Conservation (phyloP, 2,113 vertebrate species). For the Gorsachius goisagi region DNA sequence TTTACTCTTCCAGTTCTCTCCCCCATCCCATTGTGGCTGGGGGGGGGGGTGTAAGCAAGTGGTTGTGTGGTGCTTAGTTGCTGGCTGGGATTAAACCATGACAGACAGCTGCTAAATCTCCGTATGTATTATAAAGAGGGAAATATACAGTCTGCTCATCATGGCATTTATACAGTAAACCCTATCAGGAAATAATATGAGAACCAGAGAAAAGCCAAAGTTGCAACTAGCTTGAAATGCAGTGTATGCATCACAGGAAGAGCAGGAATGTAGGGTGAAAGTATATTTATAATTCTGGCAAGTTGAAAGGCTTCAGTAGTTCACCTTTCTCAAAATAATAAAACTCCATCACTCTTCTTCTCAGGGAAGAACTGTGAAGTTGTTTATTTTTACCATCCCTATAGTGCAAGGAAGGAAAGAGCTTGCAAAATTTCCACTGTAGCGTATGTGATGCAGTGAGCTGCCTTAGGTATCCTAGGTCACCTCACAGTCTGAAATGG, state of each 20-base stretch:
- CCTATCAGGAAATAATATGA: not conserved
- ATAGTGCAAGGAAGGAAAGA: not conserved
- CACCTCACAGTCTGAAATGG: not conserved
- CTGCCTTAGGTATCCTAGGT: not conserved
- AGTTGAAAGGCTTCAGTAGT: not conserved
- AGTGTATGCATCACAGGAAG: not conserved
- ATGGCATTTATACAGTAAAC: not conserved
- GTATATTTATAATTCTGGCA: not conserved
- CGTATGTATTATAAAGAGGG: not conserved
- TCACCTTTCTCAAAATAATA: slow-evolving; percentile 24
- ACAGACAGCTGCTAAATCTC: not conserved
- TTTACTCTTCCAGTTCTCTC: too few relatives aligned
- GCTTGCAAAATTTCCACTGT: not conserved
- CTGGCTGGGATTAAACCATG: too few relatives aligned
- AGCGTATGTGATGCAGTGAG: not conserved
- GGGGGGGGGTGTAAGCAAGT: too few relatives aligned
- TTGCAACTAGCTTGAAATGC: not conserved
- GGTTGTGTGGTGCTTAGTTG: too few relatives aligned
- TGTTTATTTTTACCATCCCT: not conserved
- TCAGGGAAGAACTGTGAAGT: not conserved
- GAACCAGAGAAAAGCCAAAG: not conserved
- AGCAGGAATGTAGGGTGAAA: not conserved
- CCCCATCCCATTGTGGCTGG: too few relatives aligned
- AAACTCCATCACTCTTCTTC: not conserved
- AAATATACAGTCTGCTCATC: not conserved